Conservation (phyloP, 2,113 vertebrate genomes). For the Abramis brama region DNA sequence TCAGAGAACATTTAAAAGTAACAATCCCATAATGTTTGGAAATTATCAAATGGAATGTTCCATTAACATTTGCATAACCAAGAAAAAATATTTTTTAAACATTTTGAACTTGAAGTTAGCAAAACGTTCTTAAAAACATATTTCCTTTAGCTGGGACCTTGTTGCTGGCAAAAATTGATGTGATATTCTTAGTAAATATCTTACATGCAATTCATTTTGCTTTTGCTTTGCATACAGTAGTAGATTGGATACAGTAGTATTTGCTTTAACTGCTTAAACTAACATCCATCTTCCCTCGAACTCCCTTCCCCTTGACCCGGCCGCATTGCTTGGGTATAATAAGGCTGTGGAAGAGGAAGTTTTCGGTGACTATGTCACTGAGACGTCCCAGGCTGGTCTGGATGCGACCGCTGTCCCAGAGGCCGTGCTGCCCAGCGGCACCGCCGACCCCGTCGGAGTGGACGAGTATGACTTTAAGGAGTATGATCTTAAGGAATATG, state of each 20-base stretch:
- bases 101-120: too few relatives aligned
- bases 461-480: slow-evolving; percentile 90
- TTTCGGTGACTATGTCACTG: slow-evolving; percentile 86
- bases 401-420: slow-evolving; percentile 80
- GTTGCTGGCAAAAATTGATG: slow-evolving; percentile 29
- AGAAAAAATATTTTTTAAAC: too few relatives aligned
- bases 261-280: slow-evolving; percentile 83
- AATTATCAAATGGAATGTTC: too few relatives aligned
- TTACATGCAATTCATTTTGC: slow-evolving; percentile 55
- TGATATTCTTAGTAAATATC: slow-evolving; percentile 32
- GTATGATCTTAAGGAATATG: slow-evolving; percentile 84
- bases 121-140: too few relatives aligned
- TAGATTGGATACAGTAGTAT: slow-evolving; percentile 62
- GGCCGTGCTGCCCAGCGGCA: slow-evolving; percentile 57
- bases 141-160: background rate
- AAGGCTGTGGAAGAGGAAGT: slow-evolving; percentile 91
- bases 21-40: too few relatives aligned
- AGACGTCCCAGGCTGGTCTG: slow-evolving; percentile 80
- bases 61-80: too few relatives aligned
- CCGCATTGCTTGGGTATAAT: slow-evolving; percentile 76
- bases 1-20: too few relatives aligned
- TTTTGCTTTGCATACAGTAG: slow-evolving; percentile 52
- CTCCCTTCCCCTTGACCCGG: slow-evolving; percentile 47
- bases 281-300: slow-evolving; percentile 81
- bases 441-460: slow-evolving; percentile 73